Evolutionary conservation across 2,888 invertebrate genomes (phyloP).

Genomic region (Mythimna ferrago): DNA sequence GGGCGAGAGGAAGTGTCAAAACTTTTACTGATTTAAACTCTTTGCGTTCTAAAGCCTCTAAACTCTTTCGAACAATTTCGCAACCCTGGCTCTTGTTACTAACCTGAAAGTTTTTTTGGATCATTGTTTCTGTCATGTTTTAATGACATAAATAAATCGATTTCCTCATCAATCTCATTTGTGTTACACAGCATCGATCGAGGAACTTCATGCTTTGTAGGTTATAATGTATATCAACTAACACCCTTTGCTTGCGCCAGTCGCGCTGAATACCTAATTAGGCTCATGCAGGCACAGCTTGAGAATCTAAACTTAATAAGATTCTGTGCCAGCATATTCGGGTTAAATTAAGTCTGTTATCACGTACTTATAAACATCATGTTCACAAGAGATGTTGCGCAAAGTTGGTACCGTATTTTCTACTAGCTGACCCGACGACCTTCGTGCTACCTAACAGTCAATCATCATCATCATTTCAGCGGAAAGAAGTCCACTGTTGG

Average conservation of each 20-base stretch:
- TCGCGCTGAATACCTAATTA: slow-evolving; percentile 59
- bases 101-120: too few relatives aligned
- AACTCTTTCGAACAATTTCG: too few relatives aligned
- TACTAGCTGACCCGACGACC: too few relatives aligned
- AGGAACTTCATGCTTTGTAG: not conserved
- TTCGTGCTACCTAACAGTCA: too few relatives aligned
- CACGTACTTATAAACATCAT: slow-evolving; percentile 24
- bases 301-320: slow-evolving; percentile 53
- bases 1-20: too few relatives aligned
- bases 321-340: slow-evolving; percentile 57
- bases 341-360: slow-evolving; percentile 42
- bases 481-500: too few relatives aligned
- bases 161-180: slow-evolving; percentile 6
- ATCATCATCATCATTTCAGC: too few relatives aligned
- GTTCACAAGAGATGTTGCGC: slow-evolving; percentile 3
- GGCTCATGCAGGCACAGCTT: slow-evolving; percentile 47
- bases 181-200: not conserved
- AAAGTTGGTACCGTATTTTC: not conserved
- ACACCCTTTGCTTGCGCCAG: slow-evolving; percentile 27
- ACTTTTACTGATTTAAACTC: too few relatives aligned
- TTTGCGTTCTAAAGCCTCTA: too few relatives aligned
- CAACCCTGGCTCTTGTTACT: too few relatives aligned
- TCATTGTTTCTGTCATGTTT: too few relatives aligned
- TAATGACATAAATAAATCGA: not conserved
- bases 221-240: slow-evolving; percentile 2